These are phyloP conservation scores for Stichopus chloronotus DNA, from an alignment of 35 echinoderm and acorn worm genomes.

Conservation along the genomic window DNA sequence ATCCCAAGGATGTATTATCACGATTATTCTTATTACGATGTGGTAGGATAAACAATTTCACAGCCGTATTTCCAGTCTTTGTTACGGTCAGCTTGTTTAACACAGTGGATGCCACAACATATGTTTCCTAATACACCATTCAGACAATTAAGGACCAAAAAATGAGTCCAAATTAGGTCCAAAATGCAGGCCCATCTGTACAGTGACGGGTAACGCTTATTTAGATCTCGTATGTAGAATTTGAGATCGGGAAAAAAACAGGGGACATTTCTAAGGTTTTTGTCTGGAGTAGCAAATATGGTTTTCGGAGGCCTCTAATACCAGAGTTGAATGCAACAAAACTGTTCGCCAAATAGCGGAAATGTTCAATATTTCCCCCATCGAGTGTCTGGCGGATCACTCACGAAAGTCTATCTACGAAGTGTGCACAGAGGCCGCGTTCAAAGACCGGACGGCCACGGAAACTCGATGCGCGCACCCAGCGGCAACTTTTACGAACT, in stretches of 20 bases:
- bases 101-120: too few relatives aligned
- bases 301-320: not conserved
- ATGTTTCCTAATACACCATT: too few relatives aligned
- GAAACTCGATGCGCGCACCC: not conserved
- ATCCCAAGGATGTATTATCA: too few relatives aligned
- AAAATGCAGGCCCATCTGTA: too few relatives aligned
- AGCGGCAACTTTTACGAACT: not conserved
- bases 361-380: not conserved
- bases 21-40: too few relatives aligned
- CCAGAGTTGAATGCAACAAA: constrained; percentile 3
- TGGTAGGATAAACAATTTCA: too few relatives aligned
- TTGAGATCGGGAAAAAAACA: not conserved
- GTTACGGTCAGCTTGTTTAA: too few relatives aligned
- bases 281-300: constrained; percentile 14
- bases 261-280: not conserved
- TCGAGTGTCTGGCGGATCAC: not conserved
- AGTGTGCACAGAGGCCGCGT: not conserved
- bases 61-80: too few relatives aligned
- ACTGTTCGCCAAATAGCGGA: constrained; percentile 20
- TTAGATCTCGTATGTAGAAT: too few relatives aligned
- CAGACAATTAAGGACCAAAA: too few relatives aligned
- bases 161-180: too few relatives aligned
- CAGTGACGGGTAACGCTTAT: too few relatives aligned
- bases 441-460: not conserved
- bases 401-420: not conserved